These are phyloP conservation scores for Physella acuta DNA, from an alignment of 1,140 invertebrate genomes.

Conservation along the genomic window DNA sequence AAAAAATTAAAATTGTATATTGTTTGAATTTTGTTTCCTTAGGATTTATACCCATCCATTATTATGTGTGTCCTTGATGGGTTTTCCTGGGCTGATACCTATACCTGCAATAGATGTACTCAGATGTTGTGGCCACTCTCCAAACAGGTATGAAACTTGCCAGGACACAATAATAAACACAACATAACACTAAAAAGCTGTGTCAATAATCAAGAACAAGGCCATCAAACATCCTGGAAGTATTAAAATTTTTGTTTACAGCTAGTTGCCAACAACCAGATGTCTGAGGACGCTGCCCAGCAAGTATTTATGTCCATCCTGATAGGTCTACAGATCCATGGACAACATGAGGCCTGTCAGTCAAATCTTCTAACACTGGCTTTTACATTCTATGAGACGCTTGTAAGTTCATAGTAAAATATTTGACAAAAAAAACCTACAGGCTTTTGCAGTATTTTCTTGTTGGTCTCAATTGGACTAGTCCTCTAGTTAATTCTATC, in stretches of 20 bases:
- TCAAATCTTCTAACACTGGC: constrained; percentile 70
- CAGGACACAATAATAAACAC: no score
- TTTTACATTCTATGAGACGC: constrained; percentile 77
- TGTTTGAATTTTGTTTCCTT: constrained; percentile 45
- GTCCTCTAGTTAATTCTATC: no score
- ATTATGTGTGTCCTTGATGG: constrained; percentile 64
- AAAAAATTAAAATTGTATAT: neutral
- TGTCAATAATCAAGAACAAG: no score
- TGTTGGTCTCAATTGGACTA: neutral
- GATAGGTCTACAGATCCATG: constrained; percentile 58
- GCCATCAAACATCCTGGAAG: no score
- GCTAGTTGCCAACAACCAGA: constrained; percentile 28
- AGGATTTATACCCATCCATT: constrained; percentile 49
- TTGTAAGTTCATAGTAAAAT: no score
- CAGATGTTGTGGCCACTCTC: constrained; percentile 69
- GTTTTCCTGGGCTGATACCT: constrained; percentile 84
- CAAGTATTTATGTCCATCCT: constrained; percentile 48
- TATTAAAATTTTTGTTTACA: constrained; percentile 1
- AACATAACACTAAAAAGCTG: no score
- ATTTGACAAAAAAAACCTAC: no score
- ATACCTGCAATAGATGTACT: constrained; percentile 75
- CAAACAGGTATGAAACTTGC: constrained; percentile 48
- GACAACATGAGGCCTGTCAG: constrained; percentile 83
- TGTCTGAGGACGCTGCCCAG: constrained; percentile 39
- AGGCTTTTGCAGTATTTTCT: neutral